A percentile compares a stretch with the other conserved stretches of the same genome.
Conservation (phyloP, 2,113 vertebrate genomes). For the Xyliphius kryptos region DNA sequence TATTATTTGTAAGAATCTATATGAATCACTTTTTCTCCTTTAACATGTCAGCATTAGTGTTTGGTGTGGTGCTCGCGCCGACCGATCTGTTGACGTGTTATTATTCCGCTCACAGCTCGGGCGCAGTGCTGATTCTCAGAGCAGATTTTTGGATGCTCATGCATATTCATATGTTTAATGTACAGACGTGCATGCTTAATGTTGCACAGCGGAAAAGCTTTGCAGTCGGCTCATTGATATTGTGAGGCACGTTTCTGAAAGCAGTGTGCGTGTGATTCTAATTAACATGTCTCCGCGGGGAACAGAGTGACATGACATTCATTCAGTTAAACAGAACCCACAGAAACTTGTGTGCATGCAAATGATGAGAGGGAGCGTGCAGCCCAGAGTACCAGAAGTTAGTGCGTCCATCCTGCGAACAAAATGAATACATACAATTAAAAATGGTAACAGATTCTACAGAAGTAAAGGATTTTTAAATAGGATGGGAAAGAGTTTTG, state of each 20-base stretch:
- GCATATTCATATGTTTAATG: slow-evolving; percentile 76
- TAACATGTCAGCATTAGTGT: no score
- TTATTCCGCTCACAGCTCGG: slow-evolving; percentile 64
- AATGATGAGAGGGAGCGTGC: slow-evolving; percentile 3
- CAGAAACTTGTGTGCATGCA: slow-evolving; percentile 2
- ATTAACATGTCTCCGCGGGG: slow-evolving; percentile 44
- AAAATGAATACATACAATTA: background rate
- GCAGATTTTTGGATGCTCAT: slow-evolving; percentile 58
- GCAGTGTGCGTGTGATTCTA: slow-evolving; percentile 32
- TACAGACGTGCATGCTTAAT: slow-evolving; percentile 66
- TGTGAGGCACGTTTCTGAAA: slow-evolving; percentile 56
- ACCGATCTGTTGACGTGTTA: no score
- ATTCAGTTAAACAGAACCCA: slow-evolving; percentile 19
- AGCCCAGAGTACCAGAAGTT: no score
- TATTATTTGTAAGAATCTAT: no score
- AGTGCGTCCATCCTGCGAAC: background rate
- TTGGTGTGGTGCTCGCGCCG: no score
- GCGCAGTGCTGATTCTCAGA: slow-evolving; percentile 57
- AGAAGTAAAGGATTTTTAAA: no score
- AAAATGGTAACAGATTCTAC: no score
- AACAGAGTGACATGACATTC: slow-evolving; percentile 21
- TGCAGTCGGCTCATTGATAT: slow-evolving; percentile 60
- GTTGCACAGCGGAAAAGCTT: slow-evolving; percentile 47
- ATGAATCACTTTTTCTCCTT: no score
- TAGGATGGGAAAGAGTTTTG: no score